Base-by-base conservation (phyloP, 1,140 invertebrate genomes). In the Leptinotarsa lineolata region DNA sequence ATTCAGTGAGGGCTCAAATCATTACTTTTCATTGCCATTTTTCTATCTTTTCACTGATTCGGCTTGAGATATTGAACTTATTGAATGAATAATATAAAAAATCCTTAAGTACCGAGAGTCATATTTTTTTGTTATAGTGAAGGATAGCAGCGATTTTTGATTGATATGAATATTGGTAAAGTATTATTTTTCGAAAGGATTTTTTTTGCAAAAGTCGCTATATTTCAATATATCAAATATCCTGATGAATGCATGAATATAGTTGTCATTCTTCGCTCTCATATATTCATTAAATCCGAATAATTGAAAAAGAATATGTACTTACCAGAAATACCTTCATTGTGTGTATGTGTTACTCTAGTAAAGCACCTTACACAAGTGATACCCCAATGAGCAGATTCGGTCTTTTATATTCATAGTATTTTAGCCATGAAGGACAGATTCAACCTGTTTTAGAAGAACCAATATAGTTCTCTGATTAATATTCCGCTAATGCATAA, bases 261-360 rank as follows among this genome's bases (percentile, higher is more conserved):
- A 22, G 13, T 21, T 22, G 4, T n/a, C 1, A 15, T 30, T 22
- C 15, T 24, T 63, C 21, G 3, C 15, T 59, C 15, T n/a, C 16
- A 18, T 59, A 2, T 2, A 59, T n/a, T 13, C 11, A 20, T 12
- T 59, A 1, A 59, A 59, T n/a, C 15, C 1, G 20, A 6, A 59
- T 59, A 24, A 63, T 63, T 18, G 24, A 30, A 18, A 21, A n/a
- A 22, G 21, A 63, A 20, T 63, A 63, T 30, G 24, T 24, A 67
- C 71, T 72, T 59, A 72, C 71, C 71, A 72, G 66, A 24, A 67
- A 72, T 22, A 30, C 64, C 54, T 67, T 72, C 71, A 72, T 72
- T n/a, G 12, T 72, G n/a, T 39, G 44, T 44, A 16, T 66, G 44
- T 67, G 46, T 24, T 59, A 60, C 6, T 63, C 16, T 18, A 39